These are phyloP conservation scores for Diglossa cyanea DNA, from an alignment of 2,797 vertebrate genomes.

Conservation along the genomic window DNA sequence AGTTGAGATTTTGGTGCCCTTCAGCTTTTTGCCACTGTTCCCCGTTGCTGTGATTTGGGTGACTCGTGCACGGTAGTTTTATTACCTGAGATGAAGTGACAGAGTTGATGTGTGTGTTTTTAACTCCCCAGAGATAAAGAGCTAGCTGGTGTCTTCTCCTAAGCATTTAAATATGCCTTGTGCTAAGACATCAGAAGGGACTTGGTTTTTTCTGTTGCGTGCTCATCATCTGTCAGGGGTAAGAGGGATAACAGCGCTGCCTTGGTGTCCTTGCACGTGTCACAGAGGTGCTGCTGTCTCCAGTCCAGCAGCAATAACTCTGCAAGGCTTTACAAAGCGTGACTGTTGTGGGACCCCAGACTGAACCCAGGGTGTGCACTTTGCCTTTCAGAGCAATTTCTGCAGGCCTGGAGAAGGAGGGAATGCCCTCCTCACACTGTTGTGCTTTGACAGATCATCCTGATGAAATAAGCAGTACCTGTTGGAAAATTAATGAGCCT, in stretches of 20 bases:
- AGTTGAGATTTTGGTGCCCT: neutral
- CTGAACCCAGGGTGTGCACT: rapidly evolving
- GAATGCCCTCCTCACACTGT: neutral
- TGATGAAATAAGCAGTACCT: neutral
- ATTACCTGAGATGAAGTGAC: neutral
- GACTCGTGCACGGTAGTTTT: neutral
- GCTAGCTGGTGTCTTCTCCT: neutral
- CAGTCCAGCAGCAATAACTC: neutral
- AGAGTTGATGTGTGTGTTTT: neutral
- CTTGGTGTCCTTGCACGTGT: neutral
- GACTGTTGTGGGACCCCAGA: neutral
- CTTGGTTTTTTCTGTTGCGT: neutral
- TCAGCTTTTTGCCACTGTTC: neutral
- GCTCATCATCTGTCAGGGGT: rapidly evolving
- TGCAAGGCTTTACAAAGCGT: neutral
- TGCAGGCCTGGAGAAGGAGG: neutral
- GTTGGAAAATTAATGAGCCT: neutral
- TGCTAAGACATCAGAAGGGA: neutral
- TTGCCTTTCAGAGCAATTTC: neutral
- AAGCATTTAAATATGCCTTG: neutral
- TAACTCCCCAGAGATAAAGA: neutral
- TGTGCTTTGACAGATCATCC: neutral
- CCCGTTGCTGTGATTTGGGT: neutral
- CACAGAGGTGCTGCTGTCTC: neutral
- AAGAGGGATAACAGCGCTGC: neutral